Evolutionary conservation across 2,888 invertebrate genomes (phyloP).

Genomic region (Meiosimyza platycephala): DNA sequence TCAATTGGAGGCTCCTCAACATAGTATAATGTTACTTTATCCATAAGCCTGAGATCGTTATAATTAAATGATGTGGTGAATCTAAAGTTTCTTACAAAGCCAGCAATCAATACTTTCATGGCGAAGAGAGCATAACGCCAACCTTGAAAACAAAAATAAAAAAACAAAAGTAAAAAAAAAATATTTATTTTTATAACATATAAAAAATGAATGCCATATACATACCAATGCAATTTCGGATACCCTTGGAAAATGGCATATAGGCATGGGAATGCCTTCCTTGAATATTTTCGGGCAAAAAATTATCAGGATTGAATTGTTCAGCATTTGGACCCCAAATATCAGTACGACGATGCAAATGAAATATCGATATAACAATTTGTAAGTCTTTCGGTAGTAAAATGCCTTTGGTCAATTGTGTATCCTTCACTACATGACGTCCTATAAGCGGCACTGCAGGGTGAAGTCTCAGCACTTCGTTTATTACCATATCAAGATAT

Average conservation of each 20-base stretch:
- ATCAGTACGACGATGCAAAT: slow-evolving; percentile 46
- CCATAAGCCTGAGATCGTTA: slow-evolving; percentile 41
- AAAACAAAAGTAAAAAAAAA: too few relatives aligned
- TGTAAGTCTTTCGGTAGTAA: slow-evolving; percentile 45
- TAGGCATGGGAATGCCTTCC: slow-evolving; percentile 49
- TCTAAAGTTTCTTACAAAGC: slow-evolving; percentile 43
- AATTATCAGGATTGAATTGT: slow-evolving; percentile 50
- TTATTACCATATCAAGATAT: slow-evolving; percentile 52
- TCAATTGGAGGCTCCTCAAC: slow-evolving; percentile 40
- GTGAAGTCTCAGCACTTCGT: slow-evolving; percentile 49
- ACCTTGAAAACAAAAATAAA: slow-evolving; percentile 41
- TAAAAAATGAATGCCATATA: background rate
- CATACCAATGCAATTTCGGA: slow-evolving; percentile 53
- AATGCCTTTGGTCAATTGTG: slow-evolving; percentile 39
- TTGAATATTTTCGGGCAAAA: slow-evolving; percentile 46
- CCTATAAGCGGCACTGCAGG: slow-evolving; percentile 50
- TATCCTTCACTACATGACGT: slow-evolving; percentile 43
- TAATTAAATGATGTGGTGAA: slow-evolving; percentile 42
- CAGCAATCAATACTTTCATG: slow-evolving; percentile 42
- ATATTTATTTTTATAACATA: background rate
- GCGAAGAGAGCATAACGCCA: slow-evolving; percentile 48
- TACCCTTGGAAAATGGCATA: slow-evolving; percentile 55
- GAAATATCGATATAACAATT: slow-evolving; percentile 45
- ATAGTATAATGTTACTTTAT: slow-evolving; percentile 39
- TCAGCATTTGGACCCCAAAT: slow-evolving; percentile 50